A percentile compares a stretch with the other conserved stretches of the same genome.
Evolutionary conservation across 2,113 vertebrate species (phyloP).

Genomic region (Phalacrocorax carbo): DNA sequence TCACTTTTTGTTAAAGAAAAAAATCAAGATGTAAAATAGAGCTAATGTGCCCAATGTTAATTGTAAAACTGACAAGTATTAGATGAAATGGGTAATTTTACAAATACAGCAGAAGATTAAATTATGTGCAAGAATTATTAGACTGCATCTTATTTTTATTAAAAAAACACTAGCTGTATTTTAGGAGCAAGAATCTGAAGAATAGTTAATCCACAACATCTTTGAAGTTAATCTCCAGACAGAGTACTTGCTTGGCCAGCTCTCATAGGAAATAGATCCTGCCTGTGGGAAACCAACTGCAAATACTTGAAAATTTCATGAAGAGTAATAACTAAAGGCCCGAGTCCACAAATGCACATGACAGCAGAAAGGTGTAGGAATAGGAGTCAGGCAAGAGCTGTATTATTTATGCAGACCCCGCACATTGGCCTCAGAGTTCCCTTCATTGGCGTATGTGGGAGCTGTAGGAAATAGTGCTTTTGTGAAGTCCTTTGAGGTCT

Average conservation of each 20-base stretch:
- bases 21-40: not conserved
- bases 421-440: not conserved
- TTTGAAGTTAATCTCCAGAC: slow-evolving; percentile 24
- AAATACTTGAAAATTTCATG: not conserved
- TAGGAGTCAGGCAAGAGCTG: not conserved
- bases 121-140: slow-evolving; percentile 42
- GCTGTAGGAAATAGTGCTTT: not conserved
- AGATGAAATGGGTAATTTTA: slow-evolving; percentile 39
- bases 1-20: not conserved
- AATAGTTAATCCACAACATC: not conserved
- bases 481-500: not conserved
- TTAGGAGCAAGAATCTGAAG: not conserved
- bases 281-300: not conserved
- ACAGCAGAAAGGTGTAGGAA: not conserved
- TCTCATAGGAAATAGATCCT: not conserved
- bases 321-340: not conserved
- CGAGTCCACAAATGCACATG: not conserved
- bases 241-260: not conserved
- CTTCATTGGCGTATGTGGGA: rapidly evolving
- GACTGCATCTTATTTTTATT: slow-evolving; percentile 45
- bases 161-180: not conserved
- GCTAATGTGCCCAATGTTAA: not conserved
- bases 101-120: slow-evolving; percentile 28
- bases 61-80: slow-evolving; percentile 18
- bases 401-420: not conserved